Evolutionary conservation across 2,888 invertebrate genomes (phyloP).

Genomic region (Philonicus albiceps): DNA sequence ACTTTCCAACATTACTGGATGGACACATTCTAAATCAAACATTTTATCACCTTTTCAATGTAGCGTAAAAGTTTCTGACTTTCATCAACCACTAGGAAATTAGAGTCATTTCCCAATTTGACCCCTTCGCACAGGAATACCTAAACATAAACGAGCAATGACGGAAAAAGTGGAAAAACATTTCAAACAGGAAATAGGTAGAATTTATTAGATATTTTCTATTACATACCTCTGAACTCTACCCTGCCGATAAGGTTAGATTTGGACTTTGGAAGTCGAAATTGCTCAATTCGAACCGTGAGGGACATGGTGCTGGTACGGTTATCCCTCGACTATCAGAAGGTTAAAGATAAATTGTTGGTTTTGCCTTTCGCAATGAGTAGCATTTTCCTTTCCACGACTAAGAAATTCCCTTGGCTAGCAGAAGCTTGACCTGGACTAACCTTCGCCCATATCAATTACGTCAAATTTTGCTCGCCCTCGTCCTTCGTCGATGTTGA

Average conservation of each 20-base stretch:
- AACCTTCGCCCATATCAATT: slow-evolving; percentile 6
- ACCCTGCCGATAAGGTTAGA: slow-evolving; percentile 73
- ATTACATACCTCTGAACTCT: slow-evolving; percentile 78
- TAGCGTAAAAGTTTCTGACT: neutral
- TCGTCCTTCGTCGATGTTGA: neutral
- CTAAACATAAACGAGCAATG: neutral
- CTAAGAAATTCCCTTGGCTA: neutral
- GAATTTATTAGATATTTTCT: neutral
- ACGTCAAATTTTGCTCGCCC: neutral
- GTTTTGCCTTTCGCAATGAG: neutral
- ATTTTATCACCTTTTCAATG: neutral
- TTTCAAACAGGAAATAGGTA: slow-evolving; percentile 4
- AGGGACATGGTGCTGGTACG: slow-evolving; percentile 69
- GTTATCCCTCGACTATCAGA: slow-evolving; percentile 24
- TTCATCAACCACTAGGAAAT: neutral
- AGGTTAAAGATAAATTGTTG: slow-evolving; percentile 18
- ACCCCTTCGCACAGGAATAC: neutral
- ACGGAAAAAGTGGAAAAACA: neutral
- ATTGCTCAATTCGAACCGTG: slow-evolving; percentile 71
- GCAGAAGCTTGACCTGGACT: neutral
- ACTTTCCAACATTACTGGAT: neutral
- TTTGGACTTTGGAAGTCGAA: slow-evolving; percentile 74
- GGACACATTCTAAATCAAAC: too few relatives aligned
- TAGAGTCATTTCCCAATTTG: neutral
- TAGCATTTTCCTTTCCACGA: neutral